Base-by-base conservation (phyloP, 64 coral and sea anemone species). In the Orbicella faveolata region DNA sequence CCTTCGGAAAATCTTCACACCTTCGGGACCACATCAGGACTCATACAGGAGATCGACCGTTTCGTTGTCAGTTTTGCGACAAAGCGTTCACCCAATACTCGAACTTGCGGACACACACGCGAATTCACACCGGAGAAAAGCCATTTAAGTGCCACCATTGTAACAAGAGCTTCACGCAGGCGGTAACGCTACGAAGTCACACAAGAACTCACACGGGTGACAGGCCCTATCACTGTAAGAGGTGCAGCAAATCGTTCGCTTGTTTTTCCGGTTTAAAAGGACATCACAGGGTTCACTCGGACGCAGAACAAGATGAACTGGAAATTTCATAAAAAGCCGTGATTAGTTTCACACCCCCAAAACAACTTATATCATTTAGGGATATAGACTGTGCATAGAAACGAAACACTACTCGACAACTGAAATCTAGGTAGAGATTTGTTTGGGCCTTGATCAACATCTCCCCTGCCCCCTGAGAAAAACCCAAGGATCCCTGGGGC, bases 31-130 rank as follows among this genome's bases (percentile, higher is more conserved):
- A 99, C 54, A 99, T 99, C 76, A 91, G 97, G 78, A 99, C 97
- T 15, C 97, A 99, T 55, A 99, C 97, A 16, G 97, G 97, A 1
- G 97, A 99, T 82, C 91, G 97, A 8, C 97, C 97, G 11, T 99
- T 96, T 79, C 94, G 97, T 23, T 99, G 97, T 66, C 91, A 99
- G 73, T 99, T 88, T 62, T 99, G 97, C 79, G 93, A 91, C 86
- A 99, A 99, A 61, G 94, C 97, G 0, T 99, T 99, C 59, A 99
- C 97, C 3, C 97, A 99, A 37, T 99, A 99, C 66, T 99, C 97
- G 10, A 99, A 99, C 57, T 85, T 99, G 19, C 93, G 97, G 86
- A 99, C 97, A 39, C 97, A 99, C 85, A 99, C 94, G 3, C 84
- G 97, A 72, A 99, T 99, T 79, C 97, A 99, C 73, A 99, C 97